Evolutionary conservation across 2,797 vertebrate species (phyloP).

Genomic region (Melanogrammus aeglefinus): DNA sequence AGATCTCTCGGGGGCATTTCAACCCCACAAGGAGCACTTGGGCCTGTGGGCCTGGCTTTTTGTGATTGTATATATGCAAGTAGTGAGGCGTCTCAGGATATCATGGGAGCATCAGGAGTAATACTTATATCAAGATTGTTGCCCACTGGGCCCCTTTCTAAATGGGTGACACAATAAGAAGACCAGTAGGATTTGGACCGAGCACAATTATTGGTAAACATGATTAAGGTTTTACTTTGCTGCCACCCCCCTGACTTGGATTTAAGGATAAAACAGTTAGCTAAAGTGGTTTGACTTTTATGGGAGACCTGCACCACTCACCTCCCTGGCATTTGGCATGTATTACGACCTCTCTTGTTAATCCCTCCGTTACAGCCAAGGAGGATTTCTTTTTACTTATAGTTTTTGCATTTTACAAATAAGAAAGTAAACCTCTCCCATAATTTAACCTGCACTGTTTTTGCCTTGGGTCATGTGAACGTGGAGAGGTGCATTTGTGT

Average conservation of each 20-base stretch:
- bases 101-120: background rate
- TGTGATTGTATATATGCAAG: background rate
- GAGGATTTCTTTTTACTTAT: background rate
- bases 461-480: background rate
- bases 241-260: background rate
- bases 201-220: background rate
- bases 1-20: background rate
- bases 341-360: background rate
- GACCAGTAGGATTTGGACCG: background rate
- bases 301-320: background rate
- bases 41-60: background rate
- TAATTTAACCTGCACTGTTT: background rate
- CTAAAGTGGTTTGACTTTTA: conserved; percentile 1
- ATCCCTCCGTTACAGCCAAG: background rate
- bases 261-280: background rate
- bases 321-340: background rate
- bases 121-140: background rate
- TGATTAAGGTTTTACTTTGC: background rate
- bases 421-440: background rate
- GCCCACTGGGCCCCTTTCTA: background rate
- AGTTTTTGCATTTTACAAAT: background rate
- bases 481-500: background rate
- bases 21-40: background rate
- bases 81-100: background rate
- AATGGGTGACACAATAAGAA: background rate